Evolutionary conservation across 37 sponge, comb jelly and placozoan species (phyloP).

Genomic region (Dysidea cf. avara): DNA sequence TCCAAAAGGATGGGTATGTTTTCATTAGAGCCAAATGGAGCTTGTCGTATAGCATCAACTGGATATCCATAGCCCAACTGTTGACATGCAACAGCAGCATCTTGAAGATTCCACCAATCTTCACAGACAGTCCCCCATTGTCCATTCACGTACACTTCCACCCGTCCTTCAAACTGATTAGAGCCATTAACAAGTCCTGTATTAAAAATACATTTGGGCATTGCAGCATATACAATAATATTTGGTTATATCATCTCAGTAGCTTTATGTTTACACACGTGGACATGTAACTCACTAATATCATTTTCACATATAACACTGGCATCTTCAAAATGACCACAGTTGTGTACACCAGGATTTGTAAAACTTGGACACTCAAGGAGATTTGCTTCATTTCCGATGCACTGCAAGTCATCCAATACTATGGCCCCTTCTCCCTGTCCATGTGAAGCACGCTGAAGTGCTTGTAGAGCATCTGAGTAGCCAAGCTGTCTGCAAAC

Average conservation of each 20-base stretch:
- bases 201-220: no score
- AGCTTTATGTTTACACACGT: no score
- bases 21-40: no score
- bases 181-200: not conserved
- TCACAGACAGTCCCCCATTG: constrained; percentile 65
- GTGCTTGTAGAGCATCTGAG: not conserved
- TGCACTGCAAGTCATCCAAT: constrained; percentile 17
- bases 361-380: constrained; percentile 8
- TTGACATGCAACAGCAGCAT: constrained; percentile 44
- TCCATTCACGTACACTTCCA: not conserved
- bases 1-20: no score
- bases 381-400: constrained; percentile 3
- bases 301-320: not conserved
- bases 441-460: not conserved
- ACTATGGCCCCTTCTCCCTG: not conserved
- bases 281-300: no score
- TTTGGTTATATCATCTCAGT: no score
- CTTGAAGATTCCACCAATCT: constrained; percentile 16
- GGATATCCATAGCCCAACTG: constrained; percentile 27
- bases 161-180: constrained; percentile 12
- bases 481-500: constrained; percentile 16
- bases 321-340: constrained; percentile 15
- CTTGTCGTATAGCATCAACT: not conserved
- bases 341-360: constrained; percentile 13
- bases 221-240: no score